Percentiles rank a stretch among this genome's conserved stretches.
phyloP scores from a whole-genome alignment of 1,140 invertebrate species.

The Xylocopa sonorina region DNA sequence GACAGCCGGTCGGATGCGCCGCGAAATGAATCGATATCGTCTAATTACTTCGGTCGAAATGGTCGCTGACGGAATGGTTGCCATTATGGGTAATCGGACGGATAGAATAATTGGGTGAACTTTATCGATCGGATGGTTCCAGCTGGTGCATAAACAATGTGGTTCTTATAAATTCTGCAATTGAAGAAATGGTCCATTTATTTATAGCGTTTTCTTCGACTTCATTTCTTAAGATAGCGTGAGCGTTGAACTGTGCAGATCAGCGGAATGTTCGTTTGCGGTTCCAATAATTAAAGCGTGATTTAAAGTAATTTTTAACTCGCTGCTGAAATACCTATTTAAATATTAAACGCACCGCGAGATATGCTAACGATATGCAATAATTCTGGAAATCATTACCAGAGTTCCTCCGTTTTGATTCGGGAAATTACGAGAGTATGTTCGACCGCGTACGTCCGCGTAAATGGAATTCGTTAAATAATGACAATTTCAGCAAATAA shows the following conservation, averaged over 20 bases:
- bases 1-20: neutral
- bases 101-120: neutral
- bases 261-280: too few relatives aligned
- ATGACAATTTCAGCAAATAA: constrained; percentile 8
- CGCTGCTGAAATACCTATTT: too few relatives aligned
- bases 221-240: too few relatives aligned
- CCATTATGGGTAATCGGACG: neutral
- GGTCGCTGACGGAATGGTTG: neutral
- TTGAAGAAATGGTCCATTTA: too few relatives aligned
- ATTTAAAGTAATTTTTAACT: neutral
- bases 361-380: neutral
- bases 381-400: neutral
- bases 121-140: neutral
- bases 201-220: too few relatives aligned
- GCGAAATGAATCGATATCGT: neutral
- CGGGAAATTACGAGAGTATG: neutral
- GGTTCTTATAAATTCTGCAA: too few relatives aligned
- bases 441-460: too few relatives aligned
- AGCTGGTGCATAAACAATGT: too few relatives aligned
- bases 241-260: too few relatives aligned
- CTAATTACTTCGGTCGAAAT: neutral
- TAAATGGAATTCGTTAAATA: neutral
- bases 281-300: too few relatives aligned
- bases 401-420: neutral
- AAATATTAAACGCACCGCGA: too few relatives aligned